Base-by-base conservation (phyloP, 2,113 vertebrate genomes). In the Chamaetylas fuelleborni region DNA sequence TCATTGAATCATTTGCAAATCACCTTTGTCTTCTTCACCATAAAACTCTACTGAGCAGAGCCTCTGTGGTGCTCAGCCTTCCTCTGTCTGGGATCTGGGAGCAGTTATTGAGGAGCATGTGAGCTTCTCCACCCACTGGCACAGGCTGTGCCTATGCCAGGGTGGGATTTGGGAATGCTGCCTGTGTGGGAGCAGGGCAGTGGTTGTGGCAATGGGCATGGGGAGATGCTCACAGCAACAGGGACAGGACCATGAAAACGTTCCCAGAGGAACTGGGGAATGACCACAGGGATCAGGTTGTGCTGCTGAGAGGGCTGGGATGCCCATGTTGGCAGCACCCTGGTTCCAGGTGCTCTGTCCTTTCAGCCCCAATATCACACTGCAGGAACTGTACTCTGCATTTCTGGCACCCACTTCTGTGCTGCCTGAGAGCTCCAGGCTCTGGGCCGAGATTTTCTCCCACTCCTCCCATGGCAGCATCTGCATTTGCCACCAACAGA, bases 1-100 rank as follows among this genome's bases (percentile, higher is more conserved):
- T 62, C 62, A 91, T n/a, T 7, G 50, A 54, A 71, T 53, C 61
- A 66, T 82, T 95, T 95, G 84, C 90, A 94, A 93, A 89, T 87
- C 84, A 43, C 36, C 57, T 82, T 79, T 79, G 56, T 81, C 51
- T 88, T 53, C 67, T 36, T 61, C 40, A 33, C 16, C 54, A 66
- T 51, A 6, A 60, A 57, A 70, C 66, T 85, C 36, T 53, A 16
- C 45, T 25, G 50, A 69, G 45, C 34, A 0, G 5, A 1, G 2
- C 9, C 67, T 11, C 34, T 2, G 0, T 3, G 40, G 36, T 51
- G 71, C 54, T 72, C 0, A 1, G 28, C 28, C 45, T 43, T 34
- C 11, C 34, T 42, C 28, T 51, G 54, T 18, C 50, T 51, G 50
- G 16, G 50, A 51, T 43, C 33, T 8, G 54, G 58, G 60, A 64